A percentile compares a stretch with the other conserved stretches of the same genome.
These are phyloP conservation scores for Bombus breviceps DNA, from an alignment of 1,140 invertebrate species.

Conservation along the genomic window DNA sequence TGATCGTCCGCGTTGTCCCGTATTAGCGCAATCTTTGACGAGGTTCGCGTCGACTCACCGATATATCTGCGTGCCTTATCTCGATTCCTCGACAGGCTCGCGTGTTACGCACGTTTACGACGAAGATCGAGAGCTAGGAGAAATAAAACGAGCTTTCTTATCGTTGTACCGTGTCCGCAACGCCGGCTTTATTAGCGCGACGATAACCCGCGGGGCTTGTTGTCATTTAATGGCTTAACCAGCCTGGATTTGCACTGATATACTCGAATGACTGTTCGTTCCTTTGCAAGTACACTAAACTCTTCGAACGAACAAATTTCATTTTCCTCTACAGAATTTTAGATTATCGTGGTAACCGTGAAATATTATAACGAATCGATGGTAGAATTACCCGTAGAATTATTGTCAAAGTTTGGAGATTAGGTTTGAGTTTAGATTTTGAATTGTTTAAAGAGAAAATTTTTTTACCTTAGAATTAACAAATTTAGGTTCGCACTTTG, in stretches of 20 bases:
- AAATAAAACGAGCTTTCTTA: slow-evolving; percentile 69
- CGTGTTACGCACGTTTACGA: slow-evolving; percentile 63
- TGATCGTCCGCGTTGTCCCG: slow-evolving; percentile 16
- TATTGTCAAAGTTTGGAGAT: too few relatives aligned
- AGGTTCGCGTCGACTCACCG: slow-evolving; percentile 23
- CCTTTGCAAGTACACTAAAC: background rate
- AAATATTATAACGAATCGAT: too few relatives aligned
- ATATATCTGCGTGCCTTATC: slow-evolving; percentile 60
- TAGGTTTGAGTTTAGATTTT: too few relatives aligned
- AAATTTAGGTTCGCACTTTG: too few relatives aligned
- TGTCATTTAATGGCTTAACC: slow-evolving; percentile 63
- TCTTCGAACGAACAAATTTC: background rate
- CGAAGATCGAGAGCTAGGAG: slow-evolving; percentile 53
- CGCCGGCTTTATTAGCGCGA: slow-evolving; percentile 67
- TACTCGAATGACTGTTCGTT: slow-evolving; percentile 34
- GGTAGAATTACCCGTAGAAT: too few relatives aligned
- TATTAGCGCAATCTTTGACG: slow-evolving; percentile 51
- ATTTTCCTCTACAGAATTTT: background rate
- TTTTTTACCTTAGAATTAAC: too few relatives aligned
- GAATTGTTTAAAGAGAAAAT: too few relatives aligned
- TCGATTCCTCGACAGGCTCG: slow-evolving; percentile 54
- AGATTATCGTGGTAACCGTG: background rate
- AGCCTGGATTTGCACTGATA: slow-evolving; percentile 19
- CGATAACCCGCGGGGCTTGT: slow-evolving; percentile 65
- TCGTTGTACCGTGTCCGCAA: slow-evolving; percentile 61